Evolutionary conservation across 1,140 invertebrate genomes (phyloP).

Genomic region (Drosophila nikananu): DNA sequence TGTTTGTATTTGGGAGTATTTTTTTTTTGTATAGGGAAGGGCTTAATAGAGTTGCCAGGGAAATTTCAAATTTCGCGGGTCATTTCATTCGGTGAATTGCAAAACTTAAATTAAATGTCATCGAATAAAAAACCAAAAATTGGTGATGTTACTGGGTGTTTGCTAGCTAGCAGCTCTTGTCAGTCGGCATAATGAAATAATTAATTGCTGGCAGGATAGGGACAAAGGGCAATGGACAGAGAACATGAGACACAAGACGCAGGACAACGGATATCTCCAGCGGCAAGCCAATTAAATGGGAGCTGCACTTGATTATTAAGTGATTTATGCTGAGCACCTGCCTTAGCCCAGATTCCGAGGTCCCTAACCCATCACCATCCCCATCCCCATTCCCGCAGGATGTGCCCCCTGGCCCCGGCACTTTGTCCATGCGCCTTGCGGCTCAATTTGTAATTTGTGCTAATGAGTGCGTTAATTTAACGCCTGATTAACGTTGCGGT

Average conservation of each 20-base stretch:
- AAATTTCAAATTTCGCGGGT: conserved; percentile 29
- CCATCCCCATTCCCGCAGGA: not conserved
- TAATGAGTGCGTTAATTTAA: conserved; percentile 83
- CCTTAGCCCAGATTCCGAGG: conserved; percentile 37
- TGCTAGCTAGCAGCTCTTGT: conserved; percentile 55
- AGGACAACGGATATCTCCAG: conserved; percentile 30
- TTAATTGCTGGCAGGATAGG: conserved; percentile 59
- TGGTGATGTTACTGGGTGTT: not conserved
- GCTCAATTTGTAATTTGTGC: conserved; percentile 82
- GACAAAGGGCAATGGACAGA: conserved; percentile 23
- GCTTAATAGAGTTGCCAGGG: not conserved
- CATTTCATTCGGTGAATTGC: conserved; percentile 76
- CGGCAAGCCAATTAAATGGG: conserved; percentile 74
- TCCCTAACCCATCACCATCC: not conserved
- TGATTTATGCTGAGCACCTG: conserved; percentile 80
- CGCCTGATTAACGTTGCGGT: conserved; percentile 78
- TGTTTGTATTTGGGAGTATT: conserved; percentile 22
- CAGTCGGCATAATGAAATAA: conserved; percentile 64
- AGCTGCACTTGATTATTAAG: conserved; percentile 80
- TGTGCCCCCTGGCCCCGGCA: conserved; percentile 30
- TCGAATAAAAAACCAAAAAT: conserved; percentile 27
- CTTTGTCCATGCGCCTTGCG: conserved; percentile 46
- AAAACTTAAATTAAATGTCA: conserved; percentile 81
- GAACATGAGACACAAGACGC: conserved; percentile 20
- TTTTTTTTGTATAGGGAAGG: conserved; percentile 36